These are phyloP conservation scores for Fragum whitleyi DNA, from an alignment of 2,888 invertebrate genomes.

Conservation along the genomic window DNA sequence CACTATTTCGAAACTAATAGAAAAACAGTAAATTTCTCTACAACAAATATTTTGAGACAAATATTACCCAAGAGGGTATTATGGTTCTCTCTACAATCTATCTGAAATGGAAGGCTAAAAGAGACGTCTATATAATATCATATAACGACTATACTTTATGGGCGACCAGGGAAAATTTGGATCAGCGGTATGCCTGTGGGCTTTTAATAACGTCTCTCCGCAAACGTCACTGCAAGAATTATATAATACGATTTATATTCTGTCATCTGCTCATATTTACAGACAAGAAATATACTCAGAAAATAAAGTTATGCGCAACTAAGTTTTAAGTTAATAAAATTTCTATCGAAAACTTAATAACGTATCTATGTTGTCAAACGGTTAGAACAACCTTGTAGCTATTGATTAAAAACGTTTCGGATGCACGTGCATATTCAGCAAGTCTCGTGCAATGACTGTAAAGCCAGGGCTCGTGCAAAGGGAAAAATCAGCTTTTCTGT, in stretches of 20 bases:
- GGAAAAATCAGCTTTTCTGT: too few species aligned
- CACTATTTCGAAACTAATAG: not conserved
- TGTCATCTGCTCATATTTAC: too few species aligned
- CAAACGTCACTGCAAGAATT: not conserved
- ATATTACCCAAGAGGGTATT: not conserved
- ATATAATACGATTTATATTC: not conserved
- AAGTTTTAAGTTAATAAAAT: too few species aligned
- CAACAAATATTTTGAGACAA: not conserved
- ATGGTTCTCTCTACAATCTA: not conserved
- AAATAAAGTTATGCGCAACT: too few species aligned
- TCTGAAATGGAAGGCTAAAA: not conserved
- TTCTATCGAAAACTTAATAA: too few species aligned
- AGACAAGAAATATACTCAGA: too few species aligned
- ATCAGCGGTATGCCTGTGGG: not conserved
- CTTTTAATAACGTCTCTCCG: not conserved
- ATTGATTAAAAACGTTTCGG: too few species aligned
- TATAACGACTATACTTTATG: not conserved
- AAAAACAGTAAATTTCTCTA: not conserved
- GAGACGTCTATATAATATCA: not conserved
- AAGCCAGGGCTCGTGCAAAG: too few species aligned
- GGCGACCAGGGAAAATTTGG: not conserved
- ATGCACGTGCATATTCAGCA: too few species aligned
- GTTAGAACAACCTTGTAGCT: too few species aligned
- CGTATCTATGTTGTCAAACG: too few species aligned
- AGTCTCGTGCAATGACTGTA: too few species aligned